Evolutionary conservation across 2,113 vertebrate species (phyloP).

Genomic region (Atractosteus spatula): DNA sequence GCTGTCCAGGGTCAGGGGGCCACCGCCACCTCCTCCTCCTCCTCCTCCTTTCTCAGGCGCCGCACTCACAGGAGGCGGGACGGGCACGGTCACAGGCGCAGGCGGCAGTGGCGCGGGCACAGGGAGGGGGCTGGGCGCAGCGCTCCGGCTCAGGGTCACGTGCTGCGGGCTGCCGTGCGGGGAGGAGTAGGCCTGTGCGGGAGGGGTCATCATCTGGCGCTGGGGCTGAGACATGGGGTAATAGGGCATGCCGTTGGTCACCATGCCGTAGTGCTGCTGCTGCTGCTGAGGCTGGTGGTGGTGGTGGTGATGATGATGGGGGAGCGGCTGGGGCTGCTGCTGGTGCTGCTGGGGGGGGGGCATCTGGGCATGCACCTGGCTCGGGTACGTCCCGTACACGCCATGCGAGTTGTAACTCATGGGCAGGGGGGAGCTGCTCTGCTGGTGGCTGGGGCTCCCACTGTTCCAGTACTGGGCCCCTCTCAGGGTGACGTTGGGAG

Average conservation of each 20-base stretch:
- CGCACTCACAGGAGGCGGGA: slow-evolving; percentile 46
- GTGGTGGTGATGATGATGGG: slow-evolving; percentile 41
- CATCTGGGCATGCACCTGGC: slow-evolving; percentile 45
- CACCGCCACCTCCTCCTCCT: slow-evolving; percentile 47
- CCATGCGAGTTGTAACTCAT: slow-evolving; percentile 63
- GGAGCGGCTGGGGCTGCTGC: slow-evolving; percentile 27
- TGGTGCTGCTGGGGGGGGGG: slow-evolving; percentile 28
- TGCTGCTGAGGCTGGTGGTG: slow-evolving; percentile 53
- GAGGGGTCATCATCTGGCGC: slow-evolving; percentile 50
- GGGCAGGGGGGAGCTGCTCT: slow-evolving; percentile 61
- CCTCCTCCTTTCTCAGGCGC: slow-evolving; percentile 50
- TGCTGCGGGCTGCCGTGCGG: slow-evolving; percentile 60
- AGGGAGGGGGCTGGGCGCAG: slow-evolving; percentile 53
- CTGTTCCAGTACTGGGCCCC: slow-evolving; percentile 83
- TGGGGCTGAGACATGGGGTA: slow-evolving; percentile 59
- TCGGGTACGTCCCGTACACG: slow-evolving; percentile 61
- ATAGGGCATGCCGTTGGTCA: slow-evolving; percentile 66
- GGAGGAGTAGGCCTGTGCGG: slow-evolving; percentile 60
- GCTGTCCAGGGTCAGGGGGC: slow-evolving; percentile 22
- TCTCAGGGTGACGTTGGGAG: slow-evolving; percentile 62
- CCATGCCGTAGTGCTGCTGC: slow-evolving; percentile 59
- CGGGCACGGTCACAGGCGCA: slow-evolving; percentile 25
- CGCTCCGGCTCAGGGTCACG: slow-evolving; percentile 47
- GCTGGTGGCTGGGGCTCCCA: slow-evolving; percentile 73
- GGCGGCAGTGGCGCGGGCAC: slow-evolving; percentile 30